Evolutionary conservation across 1,140 invertebrate species (phyloP).

Genomic region (Lerema accius): DNA sequence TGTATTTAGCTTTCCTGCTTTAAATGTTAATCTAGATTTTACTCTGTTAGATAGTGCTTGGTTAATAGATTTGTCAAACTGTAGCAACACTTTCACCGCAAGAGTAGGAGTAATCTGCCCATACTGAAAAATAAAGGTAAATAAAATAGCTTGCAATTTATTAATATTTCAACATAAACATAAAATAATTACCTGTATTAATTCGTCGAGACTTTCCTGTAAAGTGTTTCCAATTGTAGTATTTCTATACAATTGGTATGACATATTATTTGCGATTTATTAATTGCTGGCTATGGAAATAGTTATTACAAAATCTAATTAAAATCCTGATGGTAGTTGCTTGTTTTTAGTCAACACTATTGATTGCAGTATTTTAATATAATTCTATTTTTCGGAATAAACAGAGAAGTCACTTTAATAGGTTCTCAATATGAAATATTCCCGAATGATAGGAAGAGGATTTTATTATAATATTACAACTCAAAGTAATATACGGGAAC

Average conservation of each 20-base stretch:
- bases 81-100: constrained; percentile 95
- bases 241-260: constrained; percentile 98
- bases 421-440: too few species aligned
- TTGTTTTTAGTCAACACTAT: not conserved
- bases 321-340: not conserved
- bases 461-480: too few species aligned
- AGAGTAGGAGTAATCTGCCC: constrained; percentile 97
- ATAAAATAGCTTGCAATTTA: constrained; percentile 10
- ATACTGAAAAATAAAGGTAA: constrained; percentile 88
- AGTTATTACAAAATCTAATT: not conserved
- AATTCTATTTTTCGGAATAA: too few species aligned
- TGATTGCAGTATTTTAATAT: too few species aligned
- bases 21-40: constrained; percentile 96
- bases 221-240: constrained; percentile 98
- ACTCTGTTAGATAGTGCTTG: constrained; percentile 95
- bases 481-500: too few species aligned
- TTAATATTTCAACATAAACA: constrained; percentile 13
- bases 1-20: constrained; percentile 98
- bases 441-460: too few species aligned
- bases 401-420: too few species aligned
- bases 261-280: constrained; percentile 87
- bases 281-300: not conserved
- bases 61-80: constrained; percentile 99
- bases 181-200: constrained; percentile 65
- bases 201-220: constrained; percentile 90